phyloP scores from a whole-genome alignment of 2,113 vertebrate species.

The Garra rufa region DNA sequence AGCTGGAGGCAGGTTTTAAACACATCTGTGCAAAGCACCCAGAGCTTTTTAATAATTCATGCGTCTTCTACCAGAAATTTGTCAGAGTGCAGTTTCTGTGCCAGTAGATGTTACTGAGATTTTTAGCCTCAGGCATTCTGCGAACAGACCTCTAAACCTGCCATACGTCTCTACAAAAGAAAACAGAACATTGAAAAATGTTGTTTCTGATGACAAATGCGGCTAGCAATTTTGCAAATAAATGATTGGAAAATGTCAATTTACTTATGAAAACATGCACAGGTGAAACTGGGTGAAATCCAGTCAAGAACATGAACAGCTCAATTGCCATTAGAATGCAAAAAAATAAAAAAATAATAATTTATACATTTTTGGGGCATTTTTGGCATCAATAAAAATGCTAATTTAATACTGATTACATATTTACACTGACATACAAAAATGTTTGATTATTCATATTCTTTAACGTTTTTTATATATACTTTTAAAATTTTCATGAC shows the following conservation, averaged over 20 bases:
- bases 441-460: no score
- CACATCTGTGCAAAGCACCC: conserved; percentile 42
- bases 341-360: no score
- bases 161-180: not conserved
- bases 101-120: conserved; percentile 27
- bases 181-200: not conserved
- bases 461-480: no score
- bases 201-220: conserved; percentile 1
- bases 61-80: conserved; percentile 47
- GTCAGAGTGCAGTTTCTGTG: conserved; percentile 32
- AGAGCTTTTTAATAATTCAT: conserved; percentile 56
- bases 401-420: no score
- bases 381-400: no score
- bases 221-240: not conserved
- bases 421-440: no score
- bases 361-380: no score
- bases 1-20: conserved; percentile 34
- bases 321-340: not conserved
- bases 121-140: conserved; percentile 9
- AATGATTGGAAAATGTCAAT: not conserved
- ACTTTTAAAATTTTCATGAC: no score
- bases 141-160: conserved; percentile 18
- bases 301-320: not conserved
- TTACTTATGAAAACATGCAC: not conserved
- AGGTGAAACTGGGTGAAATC: not conserved